Evolutionary conservation across 1,140 invertebrate genomes (phyloP), one percentile per base, ranked within the genome.

Genomic region (Platorchestia sp.): DNA sequence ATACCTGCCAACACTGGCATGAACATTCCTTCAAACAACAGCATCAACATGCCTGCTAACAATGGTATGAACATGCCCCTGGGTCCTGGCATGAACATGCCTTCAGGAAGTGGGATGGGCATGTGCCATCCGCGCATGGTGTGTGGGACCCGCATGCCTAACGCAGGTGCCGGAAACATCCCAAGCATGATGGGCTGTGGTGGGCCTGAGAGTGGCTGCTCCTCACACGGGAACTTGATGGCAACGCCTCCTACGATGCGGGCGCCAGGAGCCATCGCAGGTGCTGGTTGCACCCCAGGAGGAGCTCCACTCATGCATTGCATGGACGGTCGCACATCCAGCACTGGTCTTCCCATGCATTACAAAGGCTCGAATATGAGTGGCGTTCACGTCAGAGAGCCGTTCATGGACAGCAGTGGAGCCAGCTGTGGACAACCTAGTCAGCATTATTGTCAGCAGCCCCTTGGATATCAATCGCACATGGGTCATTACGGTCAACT

Each of bases 371-470:
- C 44, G 41, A 44, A 42, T 42, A 90, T 90, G 87, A 36, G 6
- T 40, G 43, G 43, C 91, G 45, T 93, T 14, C 43, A 93, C 45
- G 43, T 47, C 45, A 93, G 45, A 93, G 91, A 47, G 36, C 40
- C 91, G 40, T 93, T 44, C 45, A 45, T 47, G 43, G 91, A 93
- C 44, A 44, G 14, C 43, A 45, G 45, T 47, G 45, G 91, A 45
- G 91, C 45, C 44, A 93, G 45, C 36, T 93, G 91, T 47, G 91
- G 91, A 45, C 91, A 93, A 44, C 45, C 43, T n/a, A 45, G 44
- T 45, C 91, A 93, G 45, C 91, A 93, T 45, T 93, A 93, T 36
- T 93, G 91, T 45, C 91, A 93, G 91, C 91, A 93, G 91, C 91
- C 91, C 40, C 6, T 93, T 42, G 91, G 43, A 44, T 93, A 93